Evolutionary conservation across 2,888 invertebrate genomes (phyloP), one percentile per base, ranked within the genome.

Genomic region (Platycnemis pennipes): DNA sequence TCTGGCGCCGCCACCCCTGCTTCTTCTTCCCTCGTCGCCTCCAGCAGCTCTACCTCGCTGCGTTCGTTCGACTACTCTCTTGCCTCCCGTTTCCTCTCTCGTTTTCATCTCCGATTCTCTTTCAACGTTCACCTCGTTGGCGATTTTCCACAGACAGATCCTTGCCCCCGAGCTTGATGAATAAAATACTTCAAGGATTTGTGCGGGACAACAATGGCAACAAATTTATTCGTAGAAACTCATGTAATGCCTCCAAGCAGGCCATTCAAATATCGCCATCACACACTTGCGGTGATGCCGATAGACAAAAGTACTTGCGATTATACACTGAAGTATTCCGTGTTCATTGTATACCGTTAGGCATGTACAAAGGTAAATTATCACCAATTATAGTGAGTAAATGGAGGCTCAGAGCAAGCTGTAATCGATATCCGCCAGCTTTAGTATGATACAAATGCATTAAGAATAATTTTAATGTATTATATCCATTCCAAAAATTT

Each of bases 21-120:
- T 56, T 26, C 89, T 42, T 53, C 42, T 56, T 46, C 87, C n/a
- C 87, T 26, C 56, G 8, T 26, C 37, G 31, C 53, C 46, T 11
- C 89, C 37, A 19, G 8, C 42, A 1, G 31, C 46, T 56, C 37
- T 19, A 22, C 87, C 87, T 87, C 45, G 11, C n/a, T 87, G 31
- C n/a, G n/a, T 26, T 26, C 44, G n/a, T 87, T 37, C 46, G 8
- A 7, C 45, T 46, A 26, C n/a, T n/a, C 46, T n/a, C 37, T 37
- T 31, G 37, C 86, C 1, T 26, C 87, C n/a, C 77, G 13, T 22
- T 63, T 16, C 63, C 77, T 77, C 26, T 37, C 16, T 11, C 31
- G 77, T 77, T 77, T 77, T 77, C 77, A 77, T 77, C 77, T 77
- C 37, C 31, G 37, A 77, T 77, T 77, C 77, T 77, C 77, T 77